Base-by-base conservation (phyloP, 2,888 invertebrate species). In the Andrena hattorfiana region DNA sequence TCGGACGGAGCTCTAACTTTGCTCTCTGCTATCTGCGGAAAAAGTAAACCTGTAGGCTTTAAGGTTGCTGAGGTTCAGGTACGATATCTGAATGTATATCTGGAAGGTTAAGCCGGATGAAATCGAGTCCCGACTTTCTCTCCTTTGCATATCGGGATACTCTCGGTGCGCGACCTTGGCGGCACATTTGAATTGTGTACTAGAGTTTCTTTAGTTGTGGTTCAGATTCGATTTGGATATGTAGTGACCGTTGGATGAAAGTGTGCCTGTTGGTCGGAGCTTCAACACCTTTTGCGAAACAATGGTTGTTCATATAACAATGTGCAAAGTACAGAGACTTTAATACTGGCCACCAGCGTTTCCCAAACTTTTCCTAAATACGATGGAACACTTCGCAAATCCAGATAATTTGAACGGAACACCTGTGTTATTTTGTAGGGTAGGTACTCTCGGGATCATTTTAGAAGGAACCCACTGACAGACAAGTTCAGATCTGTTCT, bases 81-180 rank as follows among this genome's bases (percentile, higher is more conserved):
- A n/a, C 20, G n/a, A 56, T 56, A 28, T 26, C 28, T 30, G 28
- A 48, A 23, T 13, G 7, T n/a, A 32, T 13, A n/a, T 64, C 59
- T 23, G n/a, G 28, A 32, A 67, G 26, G 51, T 63, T 63, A 63
- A 35, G 68, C 48, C 54, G 78, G 54, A 77, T 80, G 78, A 80
- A 80, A 80, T 80, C 49, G 60, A 66, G 75, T 75, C 54, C 77
- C 5, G 32, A 69, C 78, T 79, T 79, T 79, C 77, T 69, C 78
- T 10, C 42, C 10, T 42, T 76, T 6, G 23, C 42, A 42, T 26
- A 23, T 42, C 16, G 2, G 48, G 42, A 28, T 42, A 20, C 26
- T 23, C 16, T 62, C 35, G 2, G 7, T 23, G 62, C 2, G 51
- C 35, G 73, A 64, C 73, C 73, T 73, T 73, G 73, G 28, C 23